phyloP scores from a whole-genome alignment of 2,888 invertebrate species.

The Autographa pulchrina region DNA sequence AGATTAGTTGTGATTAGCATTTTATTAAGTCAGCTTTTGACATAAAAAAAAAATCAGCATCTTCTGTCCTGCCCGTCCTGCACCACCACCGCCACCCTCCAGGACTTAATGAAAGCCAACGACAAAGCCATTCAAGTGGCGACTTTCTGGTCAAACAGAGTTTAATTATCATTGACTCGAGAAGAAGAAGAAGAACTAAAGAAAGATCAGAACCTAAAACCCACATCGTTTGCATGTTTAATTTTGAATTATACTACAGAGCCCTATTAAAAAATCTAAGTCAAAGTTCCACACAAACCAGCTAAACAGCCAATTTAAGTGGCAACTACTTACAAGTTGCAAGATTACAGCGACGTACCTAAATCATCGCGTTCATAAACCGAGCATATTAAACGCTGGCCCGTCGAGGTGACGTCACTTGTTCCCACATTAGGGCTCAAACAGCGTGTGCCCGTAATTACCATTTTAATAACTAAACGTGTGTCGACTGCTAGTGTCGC shows the following conservation, averaged over 20 bases:
- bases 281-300: background rate
- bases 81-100: too few species aligned
- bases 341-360: conserved; percentile 45
- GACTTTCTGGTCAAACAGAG: too few species aligned
- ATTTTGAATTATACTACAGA: too few species aligned
- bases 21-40: too few species aligned
- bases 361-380: conserved; percentile 45
- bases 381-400: conserved; percentile 43
- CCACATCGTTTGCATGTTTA: too few species aligned
- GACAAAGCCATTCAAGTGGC: too few species aligned
- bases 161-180: too few species aligned
- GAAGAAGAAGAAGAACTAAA: too few species aligned
- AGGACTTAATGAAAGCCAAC: too few species aligned
- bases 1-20: background rate
- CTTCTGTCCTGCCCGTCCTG: too few species aligned
- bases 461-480: conserved; percentile 59
- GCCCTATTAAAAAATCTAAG: background rate
- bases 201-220: too few species aligned
- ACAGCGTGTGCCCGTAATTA: conserved; percentile 54
- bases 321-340: conserved; percentile 24
- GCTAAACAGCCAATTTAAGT: conserved; percentile 25
- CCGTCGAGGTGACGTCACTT: conserved; percentile 36
- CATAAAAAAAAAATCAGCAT: too few species aligned
- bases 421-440: conserved; percentile 48
- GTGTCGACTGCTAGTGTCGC: conserved; percentile 32